Percentiles rank a stretch among this genome's conserved stretches.
These are phyloP conservation scores for Ancistrus triradiatus DNA, from an alignment of 2,113 vertebrate species.

Conservation along the genomic window DNA sequence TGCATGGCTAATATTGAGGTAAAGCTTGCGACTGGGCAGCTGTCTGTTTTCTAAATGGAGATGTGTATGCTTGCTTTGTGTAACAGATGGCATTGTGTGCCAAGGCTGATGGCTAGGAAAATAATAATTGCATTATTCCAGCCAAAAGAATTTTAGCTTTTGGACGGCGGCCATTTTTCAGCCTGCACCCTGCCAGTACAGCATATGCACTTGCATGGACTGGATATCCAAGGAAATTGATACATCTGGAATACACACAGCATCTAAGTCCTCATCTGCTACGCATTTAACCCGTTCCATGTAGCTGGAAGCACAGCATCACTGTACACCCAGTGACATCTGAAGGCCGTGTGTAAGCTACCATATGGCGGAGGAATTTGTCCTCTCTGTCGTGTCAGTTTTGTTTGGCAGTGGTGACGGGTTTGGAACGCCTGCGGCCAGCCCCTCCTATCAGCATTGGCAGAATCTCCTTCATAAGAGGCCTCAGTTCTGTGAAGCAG, in stretches of 20 bases:
- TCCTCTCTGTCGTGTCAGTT: conserved; percentile 32
- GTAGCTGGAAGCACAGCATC: conserved; percentile 21
- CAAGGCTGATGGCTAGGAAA: conserved; percentile 98
- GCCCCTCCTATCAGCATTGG: conserved; percentile 29
- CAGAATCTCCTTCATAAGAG: conserved; percentile 46
- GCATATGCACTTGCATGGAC: conserved; percentile 92
- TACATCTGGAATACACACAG: conserved; percentile 87
- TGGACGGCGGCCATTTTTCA: conserved; percentile 88
- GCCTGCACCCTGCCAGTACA: conserved; percentile 81
- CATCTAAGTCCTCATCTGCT: conserved; percentile 87
- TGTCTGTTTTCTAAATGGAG: conserved; percentile 96
- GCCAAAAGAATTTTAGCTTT: conserved; percentile 98
- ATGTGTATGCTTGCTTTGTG: conserved; percentile 89
- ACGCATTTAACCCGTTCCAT: conserved; percentile 50
- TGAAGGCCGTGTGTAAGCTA: conserved; percentile 30
- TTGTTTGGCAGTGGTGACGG: conserved; percentile 22
- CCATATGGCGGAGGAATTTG: conserved; percentile 48
- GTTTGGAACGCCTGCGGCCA: conserved; percentile 27
- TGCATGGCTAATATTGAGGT: conserved; percentile 24
- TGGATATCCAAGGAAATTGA: conserved; percentile 89
- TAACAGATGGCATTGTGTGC: conserved; percentile 97
- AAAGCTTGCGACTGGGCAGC: conserved; percentile 76
- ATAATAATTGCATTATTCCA: conserved; percentile 97
- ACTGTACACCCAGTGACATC: conserved; percentile 26
- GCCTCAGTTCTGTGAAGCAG: not conserved